Evolutionary conservation across 2,797 vertebrate genomes (phyloP), one percentile per base, ranked within the genome.

Genomic region (Microctenopoma steveboyesi): DNA sequence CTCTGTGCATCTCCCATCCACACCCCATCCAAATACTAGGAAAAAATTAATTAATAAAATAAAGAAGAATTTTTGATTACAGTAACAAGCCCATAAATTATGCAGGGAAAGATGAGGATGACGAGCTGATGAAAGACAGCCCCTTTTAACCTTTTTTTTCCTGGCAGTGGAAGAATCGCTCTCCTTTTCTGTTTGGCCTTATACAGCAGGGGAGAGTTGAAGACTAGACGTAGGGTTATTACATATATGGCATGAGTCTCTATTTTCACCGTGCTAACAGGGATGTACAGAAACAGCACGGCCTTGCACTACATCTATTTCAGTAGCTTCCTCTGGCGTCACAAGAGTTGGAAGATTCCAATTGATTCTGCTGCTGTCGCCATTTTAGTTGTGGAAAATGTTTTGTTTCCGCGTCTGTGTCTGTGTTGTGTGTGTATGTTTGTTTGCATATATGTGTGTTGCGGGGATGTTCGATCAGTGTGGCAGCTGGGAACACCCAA

Each of bases 11-110:
- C 74, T 68, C 47, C 74, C 74, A 62, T 50, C 65, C 78, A 42
- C 71, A 68, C 71, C 35, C 76, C 64, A 47, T 25, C 22, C 50
- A 15, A 57, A 59, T 35, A 73, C 37, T 10, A 39, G 37, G 37
- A 65, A 64, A 54, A 59, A 70, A 72, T 49, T 60, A 53, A 73
- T 64, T 59, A 65, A 50, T 66, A 91, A 90, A 45, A 92, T 92
- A 92, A 93, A 91, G 87, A 89, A 89, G 92, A 94, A 93, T 94
- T 92, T 94, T 92, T 93, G 91, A 94, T 94, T 93, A 94, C 90
- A 93, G 92, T 93, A 94, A 94, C 90, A 89, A 91, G 88, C 73
- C 79, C 78, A 93, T 94, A 88, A 92, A 94, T 94, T 90, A 94
- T 94, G 90, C 91, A 94, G 82, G 54, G 39, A 14, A 61, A 72